Base-by-base conservation (phyloP, 2,888 invertebrate species). In the Thymelicus lineola region DNA sequence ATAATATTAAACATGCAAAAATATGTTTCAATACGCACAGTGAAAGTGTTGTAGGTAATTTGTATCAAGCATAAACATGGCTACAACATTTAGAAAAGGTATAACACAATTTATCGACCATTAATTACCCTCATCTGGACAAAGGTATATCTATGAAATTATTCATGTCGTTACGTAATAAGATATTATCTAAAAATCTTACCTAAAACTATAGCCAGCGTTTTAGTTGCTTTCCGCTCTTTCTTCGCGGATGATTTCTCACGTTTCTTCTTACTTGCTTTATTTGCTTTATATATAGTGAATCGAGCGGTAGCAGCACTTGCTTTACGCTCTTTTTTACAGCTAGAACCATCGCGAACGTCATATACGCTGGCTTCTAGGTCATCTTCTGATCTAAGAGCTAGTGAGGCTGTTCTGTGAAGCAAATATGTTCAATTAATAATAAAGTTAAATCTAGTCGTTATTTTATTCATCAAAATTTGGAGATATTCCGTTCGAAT, bases 151-250 rank as follows among this genome's bases (percentile, higher is more conserved):
- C 9, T 15, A 0, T 15, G 15, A 6, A 12, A 12, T 53, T 20
- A 53, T 20, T 53, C 6, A 2, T 0, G 5, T 28, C 3, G 17
- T 7, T n/a, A 2, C 6, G 1, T 50, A 15, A 15, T 7, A 50
- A 50, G 5, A n/a, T 17, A 6, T 15, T 50, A 15, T 9, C 48
- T 50, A 17, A 2, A 15, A 7, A 0, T n/a, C 79, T 96, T 92
- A 99, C 99, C 99, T 86, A 99, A 94, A 72, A 99, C 99, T 85
- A 99, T 99, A 75, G 99, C 99, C 76, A 99, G 92, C 9, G 99
- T 99, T 94, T 99, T 99, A 9, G 99, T 99, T 45, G 99, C 99
- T 90, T 99, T 99, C 72, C 98, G 95, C 85, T 99, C 99, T 81
- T 97, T 98, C 88, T 97, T 98, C 5, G 98, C 98, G 0, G 98